phyloP scores from a whole-genome alignment of 2,888 invertebrate genomes.

The Drosophila yooni region DNA sequence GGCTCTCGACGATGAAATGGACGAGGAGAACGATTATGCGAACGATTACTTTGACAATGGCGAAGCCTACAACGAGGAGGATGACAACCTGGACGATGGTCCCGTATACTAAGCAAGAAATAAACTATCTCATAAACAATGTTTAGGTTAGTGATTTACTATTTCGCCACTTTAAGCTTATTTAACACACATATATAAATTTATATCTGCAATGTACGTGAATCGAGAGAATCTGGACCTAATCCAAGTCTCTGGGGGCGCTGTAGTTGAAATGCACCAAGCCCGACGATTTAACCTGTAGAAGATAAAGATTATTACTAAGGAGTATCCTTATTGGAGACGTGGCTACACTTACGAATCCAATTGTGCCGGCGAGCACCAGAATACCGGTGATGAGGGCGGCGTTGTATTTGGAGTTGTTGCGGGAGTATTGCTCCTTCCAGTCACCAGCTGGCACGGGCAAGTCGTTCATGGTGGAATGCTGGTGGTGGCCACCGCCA shows the following conservation, averaged over 20 bases:
- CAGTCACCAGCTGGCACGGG: constrained; percentile 92
- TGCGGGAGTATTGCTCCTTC: constrained; percentile 88
- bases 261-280: constrained; percentile 88
- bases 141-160: constrained; percentile 68
- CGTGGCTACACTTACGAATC: constrained; percentile 72
- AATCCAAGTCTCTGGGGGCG: constrained; percentile 87
- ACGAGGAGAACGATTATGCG: constrained; percentile 94
- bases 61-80: constrained; percentile 94
- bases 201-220: constrained; percentile 48
- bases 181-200: constrained; percentile 61
- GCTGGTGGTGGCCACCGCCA: constrained; percentile 70
- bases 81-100: constrained; percentile 93
- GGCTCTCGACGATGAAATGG: constrained; percentile 91
- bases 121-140: constrained; percentile 30
- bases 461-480: constrained; percentile 89
- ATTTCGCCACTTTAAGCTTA: constrained; percentile 67
- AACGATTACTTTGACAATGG: constrained; percentile 96
- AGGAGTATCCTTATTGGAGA: background rate
- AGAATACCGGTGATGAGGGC: constrained; percentile 88
- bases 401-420: constrained; percentile 89
- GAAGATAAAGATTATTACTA: constrained; percentile 39
- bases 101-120: constrained; percentile 87
- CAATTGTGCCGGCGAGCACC: constrained; percentile 83
- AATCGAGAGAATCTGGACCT: constrained; percentile 59
- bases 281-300: constrained; percentile 88